Percentiles rank a stretch among this genome's conserved stretches.
Conservation (phyloP, 2,113 vertebrate genomes). For the Nothocercus julius region DNA sequence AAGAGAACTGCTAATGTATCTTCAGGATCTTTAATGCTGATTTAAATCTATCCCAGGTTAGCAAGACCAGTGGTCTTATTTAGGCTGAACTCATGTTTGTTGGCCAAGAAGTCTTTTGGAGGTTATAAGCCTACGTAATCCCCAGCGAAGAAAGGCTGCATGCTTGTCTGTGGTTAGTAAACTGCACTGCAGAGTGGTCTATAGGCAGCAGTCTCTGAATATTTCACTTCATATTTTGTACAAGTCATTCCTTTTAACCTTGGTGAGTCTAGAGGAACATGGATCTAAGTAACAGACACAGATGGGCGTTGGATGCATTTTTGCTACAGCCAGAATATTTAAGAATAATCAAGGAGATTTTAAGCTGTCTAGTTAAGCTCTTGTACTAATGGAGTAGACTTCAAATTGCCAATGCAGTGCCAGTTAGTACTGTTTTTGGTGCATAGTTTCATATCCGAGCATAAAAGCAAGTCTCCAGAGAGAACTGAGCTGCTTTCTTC, state of each 20-base stretch:
- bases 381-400: not conserved
- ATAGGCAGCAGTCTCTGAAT: not conserved
- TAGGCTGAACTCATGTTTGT: not conserved
- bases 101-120: not conserved
- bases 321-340: not conserved
- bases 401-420: not conserved
- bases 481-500: not conserved
- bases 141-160: not conserved
- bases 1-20: not conserved
- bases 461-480: not conserved
- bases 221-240: not conserved
- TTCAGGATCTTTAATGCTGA: not conserved
- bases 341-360: not conserved
- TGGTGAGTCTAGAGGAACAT: not conserved
- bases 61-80: not conserved
- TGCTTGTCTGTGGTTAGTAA: not conserved
- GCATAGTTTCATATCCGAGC: not conserved
- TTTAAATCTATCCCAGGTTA: not conserved
- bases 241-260: not conserved
- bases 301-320: not conserved
- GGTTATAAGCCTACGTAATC: rapidly evolving
- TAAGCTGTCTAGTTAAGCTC: not conserved
- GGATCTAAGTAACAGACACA: not conserved
- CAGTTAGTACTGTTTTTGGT: not conserved
- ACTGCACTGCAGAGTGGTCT: not conserved